These are phyloP conservation scores for Salarias fasciatus DNA, from an alignment of 2,797 vertebrate species.

Conservation along the genomic window DNA sequence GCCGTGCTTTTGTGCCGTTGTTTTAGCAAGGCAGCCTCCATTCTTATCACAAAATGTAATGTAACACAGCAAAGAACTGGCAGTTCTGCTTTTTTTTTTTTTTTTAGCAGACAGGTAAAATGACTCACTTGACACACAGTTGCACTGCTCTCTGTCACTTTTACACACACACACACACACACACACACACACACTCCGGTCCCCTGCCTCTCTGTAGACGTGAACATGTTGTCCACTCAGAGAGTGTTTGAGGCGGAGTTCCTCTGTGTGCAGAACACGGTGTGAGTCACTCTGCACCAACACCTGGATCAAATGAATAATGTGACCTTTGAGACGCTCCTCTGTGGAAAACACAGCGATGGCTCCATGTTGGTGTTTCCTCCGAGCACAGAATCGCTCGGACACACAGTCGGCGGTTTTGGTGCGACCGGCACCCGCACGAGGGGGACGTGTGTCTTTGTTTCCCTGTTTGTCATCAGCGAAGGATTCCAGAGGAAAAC, in stretches of 20 bases:
- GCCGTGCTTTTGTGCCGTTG: constrained; percentile 12
- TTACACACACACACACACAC: constrained; percentile 24
- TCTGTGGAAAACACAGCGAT: constrained; percentile 37
- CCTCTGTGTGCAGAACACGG: constrained; percentile 4
- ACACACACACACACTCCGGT: constrained; percentile 22
- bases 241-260: constrained; percentile 45
- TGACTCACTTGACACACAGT: constrained; percentile 50
- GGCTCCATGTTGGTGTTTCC: constrained; percentile 15
- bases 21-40: constrained; percentile 21
- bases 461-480: constrained; percentile 22
- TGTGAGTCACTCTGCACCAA: constrained; percentile 59
- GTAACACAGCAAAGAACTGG: constrained; percentile 38
- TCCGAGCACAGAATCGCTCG: constrained; percentile 7
- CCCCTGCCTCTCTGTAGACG: constrained; percentile 20
- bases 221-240: constrained; percentile 45
- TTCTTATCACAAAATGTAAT: constrained; percentile 38
- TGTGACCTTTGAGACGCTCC: constrained; percentile 53
- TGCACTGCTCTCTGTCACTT: constrained; percentile 39
- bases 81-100: constrained; percentile 58
- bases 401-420: constrained; percentile 16
- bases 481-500: constrained; percentile 31
- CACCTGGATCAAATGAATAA: constrained; percentile 62
- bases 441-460: no score
- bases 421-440: no score
- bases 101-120: constrained; percentile 37